Evolutionary conservation across 2,888 invertebrate species (phyloP), one percentile per base, ranked within the genome.

Genomic region (Thelaira solivaga): DNA sequence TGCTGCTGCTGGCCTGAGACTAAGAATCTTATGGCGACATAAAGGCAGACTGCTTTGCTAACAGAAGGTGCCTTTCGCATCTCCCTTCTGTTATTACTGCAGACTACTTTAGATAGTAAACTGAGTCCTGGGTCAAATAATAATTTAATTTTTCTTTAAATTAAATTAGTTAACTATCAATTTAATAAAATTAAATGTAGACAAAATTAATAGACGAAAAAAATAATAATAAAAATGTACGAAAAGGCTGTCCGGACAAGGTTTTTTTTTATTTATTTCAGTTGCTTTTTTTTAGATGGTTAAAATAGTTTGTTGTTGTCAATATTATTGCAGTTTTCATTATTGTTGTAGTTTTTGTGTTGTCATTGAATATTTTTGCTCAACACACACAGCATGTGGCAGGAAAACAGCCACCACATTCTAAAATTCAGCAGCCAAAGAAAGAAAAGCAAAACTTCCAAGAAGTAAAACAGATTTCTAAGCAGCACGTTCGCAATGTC

Each of bases 401-500:
- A 68, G 20, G 39, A 29, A 45, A 65, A 61, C 39, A 65, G 62
- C 75, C 69, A 76, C 62, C 64, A 64, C 76, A 71, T 76, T 76
- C 59, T 77, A 47, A 55, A 62, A 53, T n/a, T 59, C 43, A 65
- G 64, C 65, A 57, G 61, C 26, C 18, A 36, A 20, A 61, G 39
- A 1, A 53, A 36, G 11, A 39, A 39, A 39, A 16, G 18, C 45
- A 61, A 72, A 77, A 62, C 73, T 77, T 68, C 67, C 67, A 73
- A 77, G 76, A 77, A 72, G 73, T 62, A 55, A 62, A 72, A 77
- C 62, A 65, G 59, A 62, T 77, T 77, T 72, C 67, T 49, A 62
- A 68, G 73, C 77, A 73, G 77, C 77, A 77, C 77, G 73, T 77
- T 77, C 68, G 67, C 73, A 77, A 77, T 62, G 67, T 68, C 73